These are phyloP conservation scores for Drosophila cracens DNA, from an alignment of 2,888 invertebrate genomes.

Conservation along the genomic window DNA sequence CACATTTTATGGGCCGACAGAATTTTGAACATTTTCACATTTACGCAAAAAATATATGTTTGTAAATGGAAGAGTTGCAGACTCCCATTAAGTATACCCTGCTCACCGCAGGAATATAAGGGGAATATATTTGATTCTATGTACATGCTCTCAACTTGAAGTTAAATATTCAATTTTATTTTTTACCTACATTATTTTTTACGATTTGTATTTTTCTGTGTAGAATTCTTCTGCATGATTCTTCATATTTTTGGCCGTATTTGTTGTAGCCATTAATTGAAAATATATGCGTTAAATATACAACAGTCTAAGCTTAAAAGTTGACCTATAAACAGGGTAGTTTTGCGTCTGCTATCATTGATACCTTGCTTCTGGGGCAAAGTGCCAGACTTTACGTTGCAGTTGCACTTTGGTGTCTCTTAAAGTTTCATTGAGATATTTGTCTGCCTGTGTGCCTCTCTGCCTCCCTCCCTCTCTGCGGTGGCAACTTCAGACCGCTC, in stretches of 20 bases:
- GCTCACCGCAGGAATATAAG: neutral
- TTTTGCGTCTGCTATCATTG: neutral
- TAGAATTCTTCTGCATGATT: too few relatives aligned
- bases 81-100: neutral
- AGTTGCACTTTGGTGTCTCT: conserved; percentile 31
- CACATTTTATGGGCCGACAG: conserved; percentile 57
- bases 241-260: too few relatives aligned
- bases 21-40: conserved; percentile 27
- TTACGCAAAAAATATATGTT: conserved; percentile 1
- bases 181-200: neutral
- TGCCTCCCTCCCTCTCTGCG: neutral
- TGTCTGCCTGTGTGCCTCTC: neutral
- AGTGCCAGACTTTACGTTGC: conserved; percentile 21
- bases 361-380: conserved; percentile 11
- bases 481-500: conserved; percentile 14
- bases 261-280: neutral
- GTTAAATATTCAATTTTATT: neutral
- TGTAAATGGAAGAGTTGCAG: neutral
- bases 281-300: neutral
- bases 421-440: conserved; percentile 53
- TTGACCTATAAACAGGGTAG: neutral
- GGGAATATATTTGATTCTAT: neutral
- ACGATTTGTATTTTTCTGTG: neutral
- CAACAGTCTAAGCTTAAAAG: neutral
- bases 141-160: neutral